Evolutionary conservation across 1,140 invertebrate genomes (phyloP).

Genomic region (Chrysoperla carnea): DNA sequence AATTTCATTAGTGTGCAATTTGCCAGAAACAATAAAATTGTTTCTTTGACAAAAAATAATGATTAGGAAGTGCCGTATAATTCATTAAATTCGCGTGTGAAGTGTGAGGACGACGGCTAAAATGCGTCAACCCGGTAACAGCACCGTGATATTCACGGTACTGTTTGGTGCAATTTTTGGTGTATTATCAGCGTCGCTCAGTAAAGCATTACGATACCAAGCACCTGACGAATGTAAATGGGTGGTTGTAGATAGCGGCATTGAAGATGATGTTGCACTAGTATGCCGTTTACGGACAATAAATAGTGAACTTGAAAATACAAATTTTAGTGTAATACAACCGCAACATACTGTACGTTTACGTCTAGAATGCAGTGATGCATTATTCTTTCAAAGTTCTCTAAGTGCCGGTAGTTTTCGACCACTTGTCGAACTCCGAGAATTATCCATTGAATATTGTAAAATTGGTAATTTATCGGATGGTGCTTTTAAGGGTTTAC

Average conservation of each 20-base stretch:
- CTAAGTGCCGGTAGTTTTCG: conserved; percentile 67
- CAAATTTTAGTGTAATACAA: conserved; percentile 76
- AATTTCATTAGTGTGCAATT: too few species aligned
- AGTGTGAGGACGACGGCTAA: not conserved
- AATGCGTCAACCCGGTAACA: conserved; percentile 1
- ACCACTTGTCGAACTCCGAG: conserved; percentile 59
- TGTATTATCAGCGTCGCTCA: conserved; percentile 45
- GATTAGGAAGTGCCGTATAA: too few species aligned
- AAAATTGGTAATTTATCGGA: conserved; percentile 76
- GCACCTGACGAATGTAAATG: conserved; percentile 74
- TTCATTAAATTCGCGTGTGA: too few species aligned
- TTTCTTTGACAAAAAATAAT: too few species aligned
- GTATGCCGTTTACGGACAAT: conserved; percentile 66
- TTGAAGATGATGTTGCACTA: conserved; percentile 52
- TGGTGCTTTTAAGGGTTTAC: conserved; percentile 62
- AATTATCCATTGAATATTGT: conserved; percentile 77
- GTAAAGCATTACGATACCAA: conserved; percentile 54
- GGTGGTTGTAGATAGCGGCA: conserved; percentile 39
- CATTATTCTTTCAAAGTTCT: conserved; percentile 73
- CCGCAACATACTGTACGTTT: conserved; percentile 70
- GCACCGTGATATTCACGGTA: conserved; percentile 26
- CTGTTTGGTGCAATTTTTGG: conserved; percentile 45
- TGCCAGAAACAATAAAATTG: too few species aligned
- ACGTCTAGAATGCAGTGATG: conserved; percentile 66
- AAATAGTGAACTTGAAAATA: conserved; percentile 76